Percentiles rank a stretch among this genome's conserved stretches.
phyloP scores from a whole-genome alignment of 2,113 vertebrate genomes.

The Chaetodon auriga region DNA sequence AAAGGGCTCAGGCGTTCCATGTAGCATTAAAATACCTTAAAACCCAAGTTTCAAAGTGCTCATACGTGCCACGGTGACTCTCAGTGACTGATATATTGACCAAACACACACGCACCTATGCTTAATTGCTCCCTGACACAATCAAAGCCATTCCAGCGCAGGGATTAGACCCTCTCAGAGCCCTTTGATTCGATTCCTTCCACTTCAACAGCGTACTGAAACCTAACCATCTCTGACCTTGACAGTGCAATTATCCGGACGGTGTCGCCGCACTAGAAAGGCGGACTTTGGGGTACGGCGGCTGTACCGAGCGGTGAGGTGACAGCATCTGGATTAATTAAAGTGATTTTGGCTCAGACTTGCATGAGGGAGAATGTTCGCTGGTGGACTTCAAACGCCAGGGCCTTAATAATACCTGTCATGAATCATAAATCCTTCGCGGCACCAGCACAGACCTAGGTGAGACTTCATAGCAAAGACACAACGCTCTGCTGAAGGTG shows the following conservation, averaged over 20 bases:
- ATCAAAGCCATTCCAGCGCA: slow-evolving; percentile 71
- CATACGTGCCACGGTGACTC: slow-evolving; percentile 29
- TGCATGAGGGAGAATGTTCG: slow-evolving; percentile 45
- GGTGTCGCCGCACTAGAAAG: slow-evolving; percentile 32
- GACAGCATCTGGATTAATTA: slow-evolving; percentile 67
- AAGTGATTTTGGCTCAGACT: slow-evolving; percentile 59
- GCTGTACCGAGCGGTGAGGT: slow-evolving; percentile 52
- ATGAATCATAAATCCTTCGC: slow-evolving; percentile 14
- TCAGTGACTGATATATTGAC: slow-evolving; percentile 52
- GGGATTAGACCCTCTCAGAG: slow-evolving; percentile 65
- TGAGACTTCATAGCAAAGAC: slow-evolving; percentile 14
- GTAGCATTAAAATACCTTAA: slow-evolving; percentile 29
- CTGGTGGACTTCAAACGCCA: slow-evolving; percentile 59
- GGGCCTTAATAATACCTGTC: slow-evolving; percentile 16
- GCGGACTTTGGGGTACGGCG: slow-evolving; percentile 16
- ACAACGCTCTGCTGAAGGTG: background rate
- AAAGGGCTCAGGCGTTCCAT: slow-evolving; percentile 29
- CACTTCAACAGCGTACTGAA: slow-evolving; percentile 68
- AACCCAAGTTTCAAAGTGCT: slow-evolving; percentile 38
- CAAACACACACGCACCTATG: slow-evolving; percentile 61
- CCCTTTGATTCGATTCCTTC: slow-evolving; percentile 72
- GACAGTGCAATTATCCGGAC: slow-evolving; percentile 66
- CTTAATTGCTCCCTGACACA: slow-evolving; percentile 60
- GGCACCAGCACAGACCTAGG: background rate
- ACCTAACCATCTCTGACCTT: slow-evolving; percentile 64